A percentile compares a stretch with the other conserved stretches of the same genome.
Conservation (phyloP, 2,113 vertebrate species). For the Scortum barcoo region DNA sequence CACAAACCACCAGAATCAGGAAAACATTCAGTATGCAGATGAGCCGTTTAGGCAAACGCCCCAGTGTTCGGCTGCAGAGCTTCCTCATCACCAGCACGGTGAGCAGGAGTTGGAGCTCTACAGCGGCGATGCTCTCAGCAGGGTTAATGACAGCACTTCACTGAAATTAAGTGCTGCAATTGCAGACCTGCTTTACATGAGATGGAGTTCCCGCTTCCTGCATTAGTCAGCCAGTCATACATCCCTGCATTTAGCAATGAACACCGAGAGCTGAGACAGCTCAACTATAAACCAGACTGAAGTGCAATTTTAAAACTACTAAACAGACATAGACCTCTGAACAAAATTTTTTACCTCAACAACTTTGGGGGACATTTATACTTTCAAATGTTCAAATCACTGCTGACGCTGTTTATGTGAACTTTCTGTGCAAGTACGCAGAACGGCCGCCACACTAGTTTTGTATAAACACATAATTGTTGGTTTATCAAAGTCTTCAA, state of each 20-base stretch:
- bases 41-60: neutral
- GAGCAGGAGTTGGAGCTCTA: constrained; percentile 68
- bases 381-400: neutral
- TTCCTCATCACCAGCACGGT: constrained; percentile 60
- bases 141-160: constrained; percentile 94
- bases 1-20: neutral
- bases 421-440: neutral
- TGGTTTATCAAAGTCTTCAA: neutral
- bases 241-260: constrained; percentile 3
- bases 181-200: constrained; percentile 93
- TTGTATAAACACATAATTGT: neutral
- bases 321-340: neutral
- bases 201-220: neutral
- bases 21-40: neutral
- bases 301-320: neutral
- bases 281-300: neutral
- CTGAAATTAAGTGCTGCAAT: constrained; percentile 90
- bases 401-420: neutral
- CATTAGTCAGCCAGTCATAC: constrained; percentile 17
- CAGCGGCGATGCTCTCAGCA: constrained; percentile 91
- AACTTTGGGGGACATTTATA: neutral
- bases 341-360: neutral
- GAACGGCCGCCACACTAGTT: neutral
- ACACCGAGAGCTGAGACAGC: neutral
- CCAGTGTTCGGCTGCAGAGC: constrained; percentile 82